Evolutionary conservation across 2,113 vertebrate species (phyloP), one percentile per base, ranked within the genome.

Genomic region (Hippoglossus stenolepis): DNA sequence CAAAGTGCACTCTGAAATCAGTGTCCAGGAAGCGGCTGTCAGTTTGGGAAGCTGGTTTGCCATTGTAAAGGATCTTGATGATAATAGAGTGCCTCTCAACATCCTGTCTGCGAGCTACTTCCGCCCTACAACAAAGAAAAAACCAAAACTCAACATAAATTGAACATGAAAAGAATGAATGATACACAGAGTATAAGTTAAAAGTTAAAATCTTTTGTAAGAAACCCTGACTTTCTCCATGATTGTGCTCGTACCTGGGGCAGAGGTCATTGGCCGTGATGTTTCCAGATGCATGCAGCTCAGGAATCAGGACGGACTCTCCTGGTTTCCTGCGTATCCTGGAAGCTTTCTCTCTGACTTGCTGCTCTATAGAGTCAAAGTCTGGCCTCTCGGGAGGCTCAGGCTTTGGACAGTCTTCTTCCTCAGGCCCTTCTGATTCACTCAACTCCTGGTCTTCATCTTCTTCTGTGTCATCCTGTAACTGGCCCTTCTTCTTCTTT

Each of bases 1-100:
- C 97, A 83, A 99, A 97, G 87, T 98, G 97, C 73, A 97, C 95
- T 76, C 95, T 95, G 92, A 99, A 99, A 75, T 98, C 97, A 0
- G 93, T 84, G 62, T 86, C 95, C 56, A 99, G 93, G 2, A 91
- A 82, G 60, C 94, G 94, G 47, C 94, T 96, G 84, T 95, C 93
- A 0, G 97, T 99, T 79, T 96, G 91, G 58, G 97, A 98, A 45
- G 98, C 98, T 90, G 99, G 97, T 86, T 99, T 99, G 84, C 93
- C 90, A 24, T 99, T 99, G 94, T 98, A 99, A 43, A 98, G 87
- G 65, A 99, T 93, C 91, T 96, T 98, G 65, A 96, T 72, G 81
- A 96, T 96, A n/a, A 95, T 83, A 0, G 93, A 95, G 12, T 93
- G 96, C 69, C 92, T 95, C 73, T 91, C 92, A 40, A 97, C 90